These are phyloP conservation scores for Phyllopteryx taeniolatus DNA, from an alignment of 2,113 vertebrate genomes.

Conservation along the genomic window DNA sequence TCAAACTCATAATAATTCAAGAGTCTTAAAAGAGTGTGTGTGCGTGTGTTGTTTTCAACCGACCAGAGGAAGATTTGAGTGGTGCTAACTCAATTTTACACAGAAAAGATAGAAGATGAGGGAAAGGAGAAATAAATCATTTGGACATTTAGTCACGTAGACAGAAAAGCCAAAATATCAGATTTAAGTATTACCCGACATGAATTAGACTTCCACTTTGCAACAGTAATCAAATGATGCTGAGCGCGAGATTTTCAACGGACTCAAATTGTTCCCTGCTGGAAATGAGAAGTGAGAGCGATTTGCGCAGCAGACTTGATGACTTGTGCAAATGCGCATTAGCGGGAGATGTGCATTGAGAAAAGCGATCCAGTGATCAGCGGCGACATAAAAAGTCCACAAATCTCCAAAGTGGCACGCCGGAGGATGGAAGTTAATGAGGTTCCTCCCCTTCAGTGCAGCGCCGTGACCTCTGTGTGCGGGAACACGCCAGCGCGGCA, in stretches of 20 bases:
- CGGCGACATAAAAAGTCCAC: constrained; percentile 26
- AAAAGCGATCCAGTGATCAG: constrained; percentile 27
- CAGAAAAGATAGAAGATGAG: constrained; percentile 7
- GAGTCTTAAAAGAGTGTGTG: constrained; percentile 28
- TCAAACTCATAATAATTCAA: constrained; percentile 66
- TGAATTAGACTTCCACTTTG: constrained; percentile 15
- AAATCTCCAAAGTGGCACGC: constrained; percentile 25
- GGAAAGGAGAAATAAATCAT: constrained; percentile 8
- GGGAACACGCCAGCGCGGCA: constrained; percentile 14
- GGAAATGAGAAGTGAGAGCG: constrained; percentile 22
- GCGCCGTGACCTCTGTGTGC: constrained; percentile 31
- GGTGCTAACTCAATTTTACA: constrained; percentile 26
- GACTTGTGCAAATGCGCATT: constrained; percentile 23
- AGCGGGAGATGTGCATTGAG: constrained; percentile 11
- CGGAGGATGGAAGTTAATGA: constrained; percentile 54
- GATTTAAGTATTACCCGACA: constrained; percentile 15
- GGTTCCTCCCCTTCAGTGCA: constrained; percentile 37
- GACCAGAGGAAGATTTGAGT: constrained; percentile 18
- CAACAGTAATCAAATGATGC: constrained; percentile 34
- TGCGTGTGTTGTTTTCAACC: constrained; percentile 19
- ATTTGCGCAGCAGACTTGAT: constrained; percentile 13
- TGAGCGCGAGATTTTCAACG: constrained; percentile 20
- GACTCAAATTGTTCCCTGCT: constrained; percentile 8
- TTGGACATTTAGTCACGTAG: constrained; percentile 8
- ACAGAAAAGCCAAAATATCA: constrained; percentile 8